Percentiles rank a stretch among this genome's conserved stretches.
These are phyloP conservation scores for Dynastes tityus DNA, from an alignment of 2,888 invertebrate genomes.

Conservation along the genomic window DNA sequence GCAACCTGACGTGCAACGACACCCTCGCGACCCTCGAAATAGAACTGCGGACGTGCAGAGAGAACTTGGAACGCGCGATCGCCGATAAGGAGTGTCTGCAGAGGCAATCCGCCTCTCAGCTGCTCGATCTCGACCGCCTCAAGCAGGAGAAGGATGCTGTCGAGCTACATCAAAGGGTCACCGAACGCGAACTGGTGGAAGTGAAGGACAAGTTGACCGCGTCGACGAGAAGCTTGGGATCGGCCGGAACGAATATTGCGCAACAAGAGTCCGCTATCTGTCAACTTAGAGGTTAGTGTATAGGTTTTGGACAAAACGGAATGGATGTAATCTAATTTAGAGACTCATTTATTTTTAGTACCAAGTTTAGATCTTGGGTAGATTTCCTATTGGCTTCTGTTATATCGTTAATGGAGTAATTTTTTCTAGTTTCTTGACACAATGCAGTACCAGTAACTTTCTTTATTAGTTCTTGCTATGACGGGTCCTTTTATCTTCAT, in stretches of 20 bases:
- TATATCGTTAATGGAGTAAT: no score
- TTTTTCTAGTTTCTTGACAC: no score
- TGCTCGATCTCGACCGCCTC: constrained; percentile 81
- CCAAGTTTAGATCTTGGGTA: background rate
- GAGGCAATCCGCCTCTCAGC: constrained; percentile 80
- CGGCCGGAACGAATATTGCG: constrained; percentile 79
- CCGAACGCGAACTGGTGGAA: constrained; percentile 83
- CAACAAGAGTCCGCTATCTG: constrained; percentile 80
- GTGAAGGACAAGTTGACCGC: constrained; percentile 78
- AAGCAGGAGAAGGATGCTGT: constrained; percentile 86
- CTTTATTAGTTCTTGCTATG: no score
- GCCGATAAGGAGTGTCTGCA: constrained; percentile 84
- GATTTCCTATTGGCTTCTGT: background rate
- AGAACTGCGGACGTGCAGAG: constrained; percentile 79
- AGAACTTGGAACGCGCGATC: constrained; percentile 77
- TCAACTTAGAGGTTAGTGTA: constrained; percentile 78
- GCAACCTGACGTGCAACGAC: constrained; percentile 75
- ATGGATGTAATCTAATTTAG: constrained; percentile 12
- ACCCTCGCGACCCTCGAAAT: constrained; percentile 77
- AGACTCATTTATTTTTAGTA: background rate
- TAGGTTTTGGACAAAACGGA: background rate
- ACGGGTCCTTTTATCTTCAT: no score
- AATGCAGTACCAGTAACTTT: no score
- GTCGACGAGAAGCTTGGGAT: constrained; percentile 78
- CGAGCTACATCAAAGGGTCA: constrained; percentile 80